These are phyloP conservation scores for Polymixis lichenea DNA, from an alignment of 2,888 invertebrate genomes.

Conservation along the genomic window DNA sequence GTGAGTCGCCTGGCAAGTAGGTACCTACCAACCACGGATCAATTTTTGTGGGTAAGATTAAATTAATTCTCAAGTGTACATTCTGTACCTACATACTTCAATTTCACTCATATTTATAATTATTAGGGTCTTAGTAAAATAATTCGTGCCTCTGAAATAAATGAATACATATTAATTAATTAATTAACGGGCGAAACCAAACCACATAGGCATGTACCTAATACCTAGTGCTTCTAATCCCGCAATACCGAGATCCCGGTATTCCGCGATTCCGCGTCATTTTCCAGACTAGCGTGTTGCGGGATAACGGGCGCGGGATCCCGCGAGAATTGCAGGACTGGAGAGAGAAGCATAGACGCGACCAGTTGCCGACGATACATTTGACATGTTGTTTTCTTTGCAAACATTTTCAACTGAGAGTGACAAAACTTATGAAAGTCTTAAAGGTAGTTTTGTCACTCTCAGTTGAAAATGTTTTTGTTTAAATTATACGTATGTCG, in stretches of 20 bases:
- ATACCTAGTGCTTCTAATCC: not conserved
- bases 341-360: not conserved
- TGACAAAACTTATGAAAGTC: too few species aligned
- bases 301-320: not conserved
- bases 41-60: too few species aligned
- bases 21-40: too few species aligned
- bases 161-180: not conserved
- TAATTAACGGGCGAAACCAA: not conserved
- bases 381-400: not conserved
- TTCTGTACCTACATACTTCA: not conserved
- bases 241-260: not conserved
- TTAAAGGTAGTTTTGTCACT: too few species aligned
- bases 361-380: not conserved
- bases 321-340: not conserved
- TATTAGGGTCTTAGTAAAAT: not conserved
- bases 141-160: too few species aligned
- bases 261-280: not conserved
- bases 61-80: not conserved
- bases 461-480: not conserved
- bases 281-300: not conserved
- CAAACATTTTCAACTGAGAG: not conserved
- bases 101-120: not conserved
- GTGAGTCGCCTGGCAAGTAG: too few species aligned
- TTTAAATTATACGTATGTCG: not conserved
- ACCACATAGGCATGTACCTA: not conserved